A percentile compares a stretch with the other conserved stretches of the same genome.
Conservation (phyloP, 2,888 invertebrate species). For the Flexamia atlantica region DNA sequence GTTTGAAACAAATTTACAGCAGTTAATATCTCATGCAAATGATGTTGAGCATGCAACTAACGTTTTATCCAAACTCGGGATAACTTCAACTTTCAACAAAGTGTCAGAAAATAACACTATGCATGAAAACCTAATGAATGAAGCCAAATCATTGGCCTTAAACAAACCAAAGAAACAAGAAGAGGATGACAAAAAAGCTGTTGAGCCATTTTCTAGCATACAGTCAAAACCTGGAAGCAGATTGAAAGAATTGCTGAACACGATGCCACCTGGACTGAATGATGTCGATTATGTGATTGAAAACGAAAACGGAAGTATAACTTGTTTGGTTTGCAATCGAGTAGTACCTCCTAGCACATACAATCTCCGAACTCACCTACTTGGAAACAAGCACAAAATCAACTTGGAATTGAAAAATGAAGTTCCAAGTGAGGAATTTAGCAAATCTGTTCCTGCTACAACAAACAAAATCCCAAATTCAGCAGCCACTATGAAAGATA, state of each 20-base stretch:
- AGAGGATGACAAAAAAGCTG: not conserved
- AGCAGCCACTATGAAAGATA: not conserved
- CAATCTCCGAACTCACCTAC: slow-evolving; percentile 40
- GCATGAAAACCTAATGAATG: slow-evolving; percentile 37
- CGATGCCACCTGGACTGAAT: not conserved
- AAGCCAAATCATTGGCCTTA: not conserved
- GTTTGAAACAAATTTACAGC: slow-evolving; percentile 25
- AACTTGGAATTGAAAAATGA: not conserved
- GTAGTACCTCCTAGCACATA: slow-evolving; percentile 39
- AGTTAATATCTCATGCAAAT: slow-evolving; percentile 36
- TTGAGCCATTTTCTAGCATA: not conserved
- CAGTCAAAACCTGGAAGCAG: not conserved
- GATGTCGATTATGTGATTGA: slow-evolving; percentile 18
- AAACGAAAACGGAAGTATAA: slow-evolving; percentile 40
- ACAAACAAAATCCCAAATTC: not conserved
- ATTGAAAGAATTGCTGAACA: slow-evolving; percentile 1
- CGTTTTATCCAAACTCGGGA: not conserved
- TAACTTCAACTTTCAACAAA: slow-evolving; percentile 22
- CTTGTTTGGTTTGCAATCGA: slow-evolving; percentile 39
- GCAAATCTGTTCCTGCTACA: not conserved
- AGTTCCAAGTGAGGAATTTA: not conserved
- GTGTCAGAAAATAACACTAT: slow-evolving; percentile 25
- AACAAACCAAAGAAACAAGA: slow-evolving; percentile 8
- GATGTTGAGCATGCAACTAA: slow-evolving; percentile 44
- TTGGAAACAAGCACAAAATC: slow-evolving; percentile 37